These are phyloP conservation scores for Chironomus riparius DNA, from an alignment of 2,888 invertebrate species.

Conservation along the genomic window DNA sequence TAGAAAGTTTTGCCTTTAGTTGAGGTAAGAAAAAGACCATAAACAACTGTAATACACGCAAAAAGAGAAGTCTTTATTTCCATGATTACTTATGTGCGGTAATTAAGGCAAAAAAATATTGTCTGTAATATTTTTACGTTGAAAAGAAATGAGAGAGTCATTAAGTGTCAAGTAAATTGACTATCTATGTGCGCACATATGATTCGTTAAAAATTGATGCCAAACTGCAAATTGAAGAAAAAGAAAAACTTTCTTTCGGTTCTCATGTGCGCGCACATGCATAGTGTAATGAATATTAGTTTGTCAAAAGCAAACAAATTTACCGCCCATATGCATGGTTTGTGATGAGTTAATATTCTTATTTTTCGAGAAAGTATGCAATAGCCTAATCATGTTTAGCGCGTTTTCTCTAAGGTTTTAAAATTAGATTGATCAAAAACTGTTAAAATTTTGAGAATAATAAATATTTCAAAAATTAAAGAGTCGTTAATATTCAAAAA, in stretches of 20 bases:
- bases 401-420: no score
- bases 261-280: not conserved
- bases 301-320: not conserved
- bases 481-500: not conserved
- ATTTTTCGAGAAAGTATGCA: no score
- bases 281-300: not conserved
- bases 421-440: not conserved
- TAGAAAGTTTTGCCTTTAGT: not conserved
- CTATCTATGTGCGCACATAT: not conserved
- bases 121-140: conserved; percentile 7
- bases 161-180: conserved; percentile 18
- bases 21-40: not conserved
- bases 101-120: conserved; percentile 6
- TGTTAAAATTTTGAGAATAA: not conserved
- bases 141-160: not conserved
- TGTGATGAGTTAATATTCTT: no score
- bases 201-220: conserved; percentile 6
- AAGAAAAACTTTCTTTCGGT: not conserved
- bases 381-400: no score
- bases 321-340: not conserved
- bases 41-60: not conserved
- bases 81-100: conserved; percentile 1
- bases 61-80: not conserved
- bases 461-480: not conserved
- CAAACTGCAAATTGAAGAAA: not conserved